A percentile compares a stretch with the other conserved stretches of the same genome.
phyloP scores from a whole-genome alignment of 2,888 invertebrate genomes.

The Heliconius ismenius region DNA sequence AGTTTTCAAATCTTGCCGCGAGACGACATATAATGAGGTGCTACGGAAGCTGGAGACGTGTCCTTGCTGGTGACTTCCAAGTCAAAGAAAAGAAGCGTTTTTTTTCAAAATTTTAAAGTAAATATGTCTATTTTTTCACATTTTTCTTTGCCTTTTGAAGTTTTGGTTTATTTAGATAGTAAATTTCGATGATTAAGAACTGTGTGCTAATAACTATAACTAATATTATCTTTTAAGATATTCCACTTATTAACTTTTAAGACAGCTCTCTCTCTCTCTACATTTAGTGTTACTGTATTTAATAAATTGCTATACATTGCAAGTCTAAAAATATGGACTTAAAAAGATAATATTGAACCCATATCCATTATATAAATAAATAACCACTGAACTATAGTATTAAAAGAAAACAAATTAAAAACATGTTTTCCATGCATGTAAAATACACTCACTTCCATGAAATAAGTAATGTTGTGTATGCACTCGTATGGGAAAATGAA shows the following conservation, averaged over 20 bases:
- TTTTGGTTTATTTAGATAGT: background rate
- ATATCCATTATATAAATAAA: too few species aligned
- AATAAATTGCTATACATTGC: too few species aligned
- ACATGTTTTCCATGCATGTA: background rate
- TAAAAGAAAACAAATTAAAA: background rate
- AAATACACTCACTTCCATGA: background rate
- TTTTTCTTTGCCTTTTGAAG: background rate
- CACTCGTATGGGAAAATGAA: slow-evolving; percentile 8
- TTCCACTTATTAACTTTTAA: too few species aligned
- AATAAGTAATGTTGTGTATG: background rate
- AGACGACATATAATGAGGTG: slow-evolving; percentile 21
- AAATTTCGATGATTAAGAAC: too few species aligned
- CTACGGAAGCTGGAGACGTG: slow-evolving; percentile 25
- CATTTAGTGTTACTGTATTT: too few species aligned
- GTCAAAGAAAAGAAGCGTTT: slow-evolving; percentile 16
- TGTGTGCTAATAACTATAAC: too few species aligned
- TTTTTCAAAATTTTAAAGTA: background rate
- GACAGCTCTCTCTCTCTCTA: too few species aligned
- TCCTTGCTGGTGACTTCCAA: slow-evolving; percentile 8
- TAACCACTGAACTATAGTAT: background rate
- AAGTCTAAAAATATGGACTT: too few species aligned
- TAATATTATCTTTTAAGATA: too few species aligned
- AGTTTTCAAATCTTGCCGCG: slow-evolving; percentile 28
- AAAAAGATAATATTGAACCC: too few species aligned
- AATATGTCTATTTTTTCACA: background rate